Conservation (phyloP, 2,888 invertebrate species). For the Cerastis rubricosa region DNA sequence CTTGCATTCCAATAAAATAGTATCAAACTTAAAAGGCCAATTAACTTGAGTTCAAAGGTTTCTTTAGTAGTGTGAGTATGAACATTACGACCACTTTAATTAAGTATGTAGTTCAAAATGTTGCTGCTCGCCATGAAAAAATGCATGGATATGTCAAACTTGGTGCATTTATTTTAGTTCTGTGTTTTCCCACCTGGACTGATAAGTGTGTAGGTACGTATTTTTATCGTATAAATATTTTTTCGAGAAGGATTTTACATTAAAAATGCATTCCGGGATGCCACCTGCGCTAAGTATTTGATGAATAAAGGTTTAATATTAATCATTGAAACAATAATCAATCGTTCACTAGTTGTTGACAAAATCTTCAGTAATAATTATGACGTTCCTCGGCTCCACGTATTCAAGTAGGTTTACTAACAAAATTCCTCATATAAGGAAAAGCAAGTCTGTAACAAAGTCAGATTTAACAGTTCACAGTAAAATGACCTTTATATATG, state of each 20-base stretch:
- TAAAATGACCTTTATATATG: constrained; percentile 50
- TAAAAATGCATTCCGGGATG: neutral
- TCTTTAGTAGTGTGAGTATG: neutral
- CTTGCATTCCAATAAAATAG: constrained; percentile 44
- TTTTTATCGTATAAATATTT: neutral
- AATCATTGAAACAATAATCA: neutral
- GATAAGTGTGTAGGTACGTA: neutral
- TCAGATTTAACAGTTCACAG: constrained; percentile 6
- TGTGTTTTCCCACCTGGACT: no score
- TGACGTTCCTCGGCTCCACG: neutral
- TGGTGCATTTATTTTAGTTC: no score
- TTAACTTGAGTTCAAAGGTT: constrained; percentile 6
- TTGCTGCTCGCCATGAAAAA: no score
- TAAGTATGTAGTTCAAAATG: no score
- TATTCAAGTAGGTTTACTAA: neutral
- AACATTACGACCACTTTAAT: no score
- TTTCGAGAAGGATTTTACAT: neutral
- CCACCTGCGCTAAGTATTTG: neutral
- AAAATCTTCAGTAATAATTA: neutral
- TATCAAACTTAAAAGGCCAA: constrained; percentile 19
- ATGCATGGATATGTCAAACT: no score
- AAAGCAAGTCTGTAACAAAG: neutral
- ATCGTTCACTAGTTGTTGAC: neutral
- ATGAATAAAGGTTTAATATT: neutral
- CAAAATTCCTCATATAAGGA: neutral